These are phyloP conservation scores for Hyppa rectilinea DNA, from an alignment of 2,888 invertebrate species.

Conservation along the genomic window DNA sequence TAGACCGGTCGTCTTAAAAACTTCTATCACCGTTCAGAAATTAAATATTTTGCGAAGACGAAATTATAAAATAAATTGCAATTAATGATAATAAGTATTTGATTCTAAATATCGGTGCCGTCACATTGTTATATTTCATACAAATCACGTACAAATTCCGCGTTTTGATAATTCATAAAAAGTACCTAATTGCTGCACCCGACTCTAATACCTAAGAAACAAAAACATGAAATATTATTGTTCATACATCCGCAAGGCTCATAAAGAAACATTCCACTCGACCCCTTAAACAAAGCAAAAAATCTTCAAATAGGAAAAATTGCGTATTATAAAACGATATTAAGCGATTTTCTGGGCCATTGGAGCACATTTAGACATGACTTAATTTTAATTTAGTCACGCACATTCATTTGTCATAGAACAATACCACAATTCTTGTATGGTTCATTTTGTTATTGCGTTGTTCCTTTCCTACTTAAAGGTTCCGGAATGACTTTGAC, in stretches of 20 bases:
- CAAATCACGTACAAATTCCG: too few relatives aligned
- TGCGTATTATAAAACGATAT: background rate
- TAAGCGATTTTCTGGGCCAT: constrained; percentile 30
- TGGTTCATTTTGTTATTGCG: constrained; percentile 11
- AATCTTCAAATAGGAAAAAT: background rate
- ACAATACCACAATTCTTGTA: background rate
- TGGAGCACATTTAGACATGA: constrained; percentile 21
- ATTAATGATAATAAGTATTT: too few relatives aligned
- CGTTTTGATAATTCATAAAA: too few relatives aligned
- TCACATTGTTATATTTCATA: too few relatives aligned
- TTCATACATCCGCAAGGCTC: too few relatives aligned
- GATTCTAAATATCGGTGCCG: too few relatives aligned
- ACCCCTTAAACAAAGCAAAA: constrained; percentile 17
- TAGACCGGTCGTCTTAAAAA: too few relatives aligned
- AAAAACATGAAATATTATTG: background rate
- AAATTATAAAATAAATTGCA: too few relatives aligned
- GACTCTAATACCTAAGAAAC: background rate
- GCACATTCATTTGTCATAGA: constrained; percentile 27
- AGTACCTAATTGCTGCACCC: too few relatives aligned
- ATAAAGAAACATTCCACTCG: background rate
- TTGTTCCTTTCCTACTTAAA: constrained; percentile 6
- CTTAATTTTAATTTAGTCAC: constrained; percentile 19
- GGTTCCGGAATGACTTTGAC: too few relatives aligned
- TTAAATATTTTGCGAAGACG: too few relatives aligned
- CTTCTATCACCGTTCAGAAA: too few relatives aligned